Evolutionary conservation across 2,113 vertebrate genomes (phyloP).

Genomic region (Grammomys dolichurus): DNA sequence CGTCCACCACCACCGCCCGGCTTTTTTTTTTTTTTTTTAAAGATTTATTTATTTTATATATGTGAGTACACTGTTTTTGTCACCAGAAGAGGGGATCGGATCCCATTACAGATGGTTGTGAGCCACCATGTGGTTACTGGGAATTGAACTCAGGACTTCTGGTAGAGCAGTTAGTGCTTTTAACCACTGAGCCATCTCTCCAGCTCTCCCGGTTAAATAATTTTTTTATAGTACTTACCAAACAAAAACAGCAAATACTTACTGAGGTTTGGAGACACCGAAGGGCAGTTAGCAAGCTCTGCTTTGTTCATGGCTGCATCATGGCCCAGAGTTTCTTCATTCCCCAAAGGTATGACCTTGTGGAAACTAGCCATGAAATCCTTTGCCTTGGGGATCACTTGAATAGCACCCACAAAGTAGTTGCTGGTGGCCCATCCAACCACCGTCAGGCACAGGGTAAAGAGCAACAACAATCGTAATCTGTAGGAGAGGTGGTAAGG

Average conservation of each 20-base stretch:
- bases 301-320: not conserved
- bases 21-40: too few relatives aligned
- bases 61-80: too few relatives aligned
- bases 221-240: not conserved
- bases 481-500: constrained; percentile 85
- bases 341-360: constrained; percentile 65
- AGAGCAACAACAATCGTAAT: constrained; percentile 88
- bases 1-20: too few relatives aligned
- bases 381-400: constrained; percentile 73
- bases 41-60: too few relatives aligned
- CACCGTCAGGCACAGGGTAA: constrained; percentile 87
- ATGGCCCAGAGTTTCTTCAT: not conserved
- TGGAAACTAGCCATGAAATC: constrained; percentile 71
- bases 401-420: constrained; percentile 85
- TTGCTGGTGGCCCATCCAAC: constrained; percentile 90
- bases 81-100: too few relatives aligned
- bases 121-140: too few relatives aligned
- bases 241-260: constrained; percentile 77
- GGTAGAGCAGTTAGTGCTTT: too few relatives aligned
- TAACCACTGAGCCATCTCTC: too few relatives aligned
- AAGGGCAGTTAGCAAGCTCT: constrained; percentile 70
- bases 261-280: constrained; percentile 84
- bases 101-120: too few relatives aligned
- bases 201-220: not conserved
- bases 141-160: too few relatives aligned